Conservation (phyloP, 2,113 vertebrate genomes). For the Callorhinus ursinus region DNA sequence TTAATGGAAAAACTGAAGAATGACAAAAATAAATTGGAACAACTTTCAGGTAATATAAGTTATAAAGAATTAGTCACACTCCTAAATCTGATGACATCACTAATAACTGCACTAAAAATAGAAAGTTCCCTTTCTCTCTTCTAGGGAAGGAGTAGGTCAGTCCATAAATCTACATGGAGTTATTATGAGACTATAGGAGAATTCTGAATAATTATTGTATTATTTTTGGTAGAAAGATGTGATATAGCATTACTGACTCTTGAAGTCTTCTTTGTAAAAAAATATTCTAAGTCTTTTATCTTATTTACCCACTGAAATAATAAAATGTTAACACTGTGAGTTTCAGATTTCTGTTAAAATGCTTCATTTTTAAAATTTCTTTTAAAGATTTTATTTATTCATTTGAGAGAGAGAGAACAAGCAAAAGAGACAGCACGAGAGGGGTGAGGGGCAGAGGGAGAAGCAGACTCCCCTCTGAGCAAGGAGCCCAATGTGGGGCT, state of each 20-base stretch:
- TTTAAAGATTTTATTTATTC: background rate
- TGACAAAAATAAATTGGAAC: background rate
- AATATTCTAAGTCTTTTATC: background rate
- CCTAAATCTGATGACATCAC: background rate
- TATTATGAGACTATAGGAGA: background rate
- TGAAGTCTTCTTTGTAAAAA: background rate
- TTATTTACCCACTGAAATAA: background rate
- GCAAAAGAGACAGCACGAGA: background rate
- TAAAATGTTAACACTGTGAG: background rate
- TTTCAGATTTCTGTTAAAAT: constrained; percentile 36
- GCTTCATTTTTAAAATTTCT: background rate
- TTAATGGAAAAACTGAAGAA: background rate
- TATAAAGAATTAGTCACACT: background rate
- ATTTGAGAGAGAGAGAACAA: background rate
- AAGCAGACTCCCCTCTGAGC: background rate
- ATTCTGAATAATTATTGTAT: background rate
- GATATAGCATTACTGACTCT: background rate
- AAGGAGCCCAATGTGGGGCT: background rate
- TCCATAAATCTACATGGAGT: background rate
- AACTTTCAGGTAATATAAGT: background rate
- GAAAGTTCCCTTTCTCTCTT: background rate
- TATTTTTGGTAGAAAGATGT: background rate
- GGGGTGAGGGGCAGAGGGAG: background rate
- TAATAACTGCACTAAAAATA: background rate
- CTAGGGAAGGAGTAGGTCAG: background rate